Evolutionary conservation across 2,888 invertebrate species (phyloP).

Genomic region (Lepidocyrtoides sp.): DNA sequence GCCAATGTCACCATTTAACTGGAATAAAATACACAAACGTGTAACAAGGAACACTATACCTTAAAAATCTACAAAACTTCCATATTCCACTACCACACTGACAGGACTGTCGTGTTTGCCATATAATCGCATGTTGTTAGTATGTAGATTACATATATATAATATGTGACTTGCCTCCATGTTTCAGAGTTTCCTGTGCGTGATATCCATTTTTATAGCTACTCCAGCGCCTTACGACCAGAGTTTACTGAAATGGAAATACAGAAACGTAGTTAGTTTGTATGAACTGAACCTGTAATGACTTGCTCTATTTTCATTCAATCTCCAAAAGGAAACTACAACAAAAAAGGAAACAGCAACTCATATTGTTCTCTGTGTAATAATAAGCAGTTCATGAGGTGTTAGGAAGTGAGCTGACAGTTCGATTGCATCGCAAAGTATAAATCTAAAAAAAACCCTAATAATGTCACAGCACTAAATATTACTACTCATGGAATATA

Average conservation of each 20-base stretch:
- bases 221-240: neutral
- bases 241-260: too few species aligned
- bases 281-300: neutral
- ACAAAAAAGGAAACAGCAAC: constrained; percentile 14
- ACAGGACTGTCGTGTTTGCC: constrained; percentile 7
- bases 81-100: too few species aligned
- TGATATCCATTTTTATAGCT: constrained; percentile 21
- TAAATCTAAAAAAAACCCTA: constrained; percentile 64
- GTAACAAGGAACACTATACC: neutral
- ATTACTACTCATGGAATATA: too few species aligned
- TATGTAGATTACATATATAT: constrained; percentile 4
- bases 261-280: too few species aligned
- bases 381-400: constrained; percentile 53
- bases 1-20: constrained; percentile 45
- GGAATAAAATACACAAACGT: neutral
- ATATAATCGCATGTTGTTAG: constrained; percentile 16
- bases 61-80: neutral
- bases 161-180: neutral
- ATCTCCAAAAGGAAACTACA: constrained; percentile 12
- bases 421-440: constrained; percentile 52
- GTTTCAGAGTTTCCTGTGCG: constrained; percentile 35
- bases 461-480: too few species aligned
- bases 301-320: constrained; percentile 19
- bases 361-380: constrained; percentile 42
- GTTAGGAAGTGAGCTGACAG: constrained; percentile 71